Evolutionary conservation across 2,888 invertebrate species (phyloP).

Genomic region (Eupithecia subumbrata): DNA sequence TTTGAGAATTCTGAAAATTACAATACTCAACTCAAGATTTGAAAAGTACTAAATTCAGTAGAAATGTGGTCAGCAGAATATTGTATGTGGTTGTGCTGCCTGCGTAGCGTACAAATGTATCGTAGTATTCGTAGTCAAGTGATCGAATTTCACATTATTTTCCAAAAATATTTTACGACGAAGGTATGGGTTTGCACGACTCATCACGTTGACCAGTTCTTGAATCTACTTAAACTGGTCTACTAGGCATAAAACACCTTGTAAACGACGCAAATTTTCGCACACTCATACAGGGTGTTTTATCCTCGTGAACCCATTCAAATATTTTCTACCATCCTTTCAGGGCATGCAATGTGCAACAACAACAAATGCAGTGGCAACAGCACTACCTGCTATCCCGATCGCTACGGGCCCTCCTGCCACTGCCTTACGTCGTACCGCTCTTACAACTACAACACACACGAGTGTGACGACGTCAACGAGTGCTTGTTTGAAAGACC

Average conservation of each 20-base stretch:
- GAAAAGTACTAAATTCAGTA: not conserved
- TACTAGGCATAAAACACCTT: not conserved
- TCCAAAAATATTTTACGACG: not conserved
- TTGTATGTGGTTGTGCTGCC: not conserved
- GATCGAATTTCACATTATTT: not conserved
- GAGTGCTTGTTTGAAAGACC: slow-evolving; percentile 86
- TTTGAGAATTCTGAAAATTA: not conserved
- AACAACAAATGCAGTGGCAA: slow-evolving; percentile 58
- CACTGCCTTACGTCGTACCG: slow-evolving; percentile 76
- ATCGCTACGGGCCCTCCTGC: slow-evolving; percentile 76
- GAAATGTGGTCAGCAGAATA: not conserved
- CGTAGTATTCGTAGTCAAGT: not conserved
- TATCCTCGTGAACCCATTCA: not conserved
- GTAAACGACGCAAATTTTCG: not conserved
- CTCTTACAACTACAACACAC: slow-evolving; percentile 62
- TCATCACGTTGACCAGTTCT: not conserved
- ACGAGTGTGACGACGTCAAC: slow-evolving; percentile 83
- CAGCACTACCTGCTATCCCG: slow-evolving; percentile 55
- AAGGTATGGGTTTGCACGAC: not conserved
- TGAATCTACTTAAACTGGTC: not conserved
- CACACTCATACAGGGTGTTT: not conserved
- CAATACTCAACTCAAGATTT: not conserved
- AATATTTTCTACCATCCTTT: slow-evolving; percentile 4
- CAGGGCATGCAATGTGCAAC: slow-evolving; percentile 70
- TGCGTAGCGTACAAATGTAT: no score